Evolutionary conservation across 2,113 vertebrate genomes (phyloP).

Genomic region (Bombycilla garrulus): DNA sequence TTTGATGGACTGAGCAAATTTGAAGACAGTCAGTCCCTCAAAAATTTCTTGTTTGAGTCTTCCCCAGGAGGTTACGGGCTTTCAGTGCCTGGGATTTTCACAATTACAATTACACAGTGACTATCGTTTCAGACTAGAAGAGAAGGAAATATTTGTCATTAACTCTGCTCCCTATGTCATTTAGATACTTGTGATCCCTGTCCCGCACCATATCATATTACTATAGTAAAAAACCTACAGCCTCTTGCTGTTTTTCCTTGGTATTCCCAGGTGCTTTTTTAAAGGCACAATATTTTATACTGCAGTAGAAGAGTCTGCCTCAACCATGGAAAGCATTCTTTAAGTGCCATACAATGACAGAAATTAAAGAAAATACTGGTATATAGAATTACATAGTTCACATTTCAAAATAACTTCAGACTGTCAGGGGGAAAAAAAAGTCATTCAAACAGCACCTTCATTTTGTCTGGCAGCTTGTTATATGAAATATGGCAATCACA

Average conservation of each 20-base stretch:
- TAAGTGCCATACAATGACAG: neutral
- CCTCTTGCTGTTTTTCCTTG: neutral
- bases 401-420: neutral
- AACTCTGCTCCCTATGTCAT: neutral
- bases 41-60: neutral
- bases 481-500: neutral
- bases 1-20: neutral
- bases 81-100: neutral
- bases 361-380: neutral
- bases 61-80: neutral
- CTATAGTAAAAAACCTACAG: neutral
- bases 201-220: neutral
- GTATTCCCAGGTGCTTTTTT: neutral
- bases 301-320: neutral
- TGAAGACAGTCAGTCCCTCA: neutral
- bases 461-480: neutral
- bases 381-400: neutral
- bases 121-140: neutral
- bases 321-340: neutral
- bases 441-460: neutral
- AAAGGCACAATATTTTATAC: neutral
- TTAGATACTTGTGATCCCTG: neutral
- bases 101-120: neutral
- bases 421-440: neutral
- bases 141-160: neutral